Evolutionary conservation across 2,888 invertebrate genomes (phyloP), one percentile per base, ranked within the genome.

Genomic region (Patella caerulea): DNA sequence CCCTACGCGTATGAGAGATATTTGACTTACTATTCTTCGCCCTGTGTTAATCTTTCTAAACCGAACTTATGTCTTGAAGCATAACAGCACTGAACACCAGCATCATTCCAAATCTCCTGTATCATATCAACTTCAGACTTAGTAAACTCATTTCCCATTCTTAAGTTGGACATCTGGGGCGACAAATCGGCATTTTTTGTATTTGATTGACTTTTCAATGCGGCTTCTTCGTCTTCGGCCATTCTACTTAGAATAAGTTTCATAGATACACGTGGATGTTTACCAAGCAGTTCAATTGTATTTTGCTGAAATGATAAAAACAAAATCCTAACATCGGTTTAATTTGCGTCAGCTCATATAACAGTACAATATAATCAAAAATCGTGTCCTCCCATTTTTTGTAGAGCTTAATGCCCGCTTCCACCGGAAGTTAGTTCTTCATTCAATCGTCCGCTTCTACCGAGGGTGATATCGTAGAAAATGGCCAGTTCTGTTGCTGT

Each of bases 21-120:
- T 45, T 45, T 45, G 45, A 83, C 89, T 85, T 80, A 89, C 89
- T 88, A 88, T 72, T 87, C 81, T 75, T 86, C 85, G 24, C 86
- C 86, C 11, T 82, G 79, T 34, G 84, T 79, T 45, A 88, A 82
- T 12, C 75, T 79, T 55, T 83, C 79, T 15, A 71, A 77, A 73
- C 74, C 73, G 52, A 83, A 86, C 65, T 81, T 82, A 15, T 82
- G 76, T 19, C 85, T 76, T 24, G 79, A 80, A 29, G 80, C 82
- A 74, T 83, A 88, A 79, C 87, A 83, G 56, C 79, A 69, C 80
- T 87, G 87, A 19, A 88, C 83, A 9, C 85, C 86, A 1, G 76
- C 72, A 80, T 89, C 88, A 9, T 77, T 82, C 87, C 87, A 88
- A 72, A 89, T 80, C 19, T 80, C 70, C 74, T 84, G 81, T 74